Evolutionary conservation across 2,113 vertebrate species (phyloP).

Genomic region (Stegostoma tigrinum): DNA sequence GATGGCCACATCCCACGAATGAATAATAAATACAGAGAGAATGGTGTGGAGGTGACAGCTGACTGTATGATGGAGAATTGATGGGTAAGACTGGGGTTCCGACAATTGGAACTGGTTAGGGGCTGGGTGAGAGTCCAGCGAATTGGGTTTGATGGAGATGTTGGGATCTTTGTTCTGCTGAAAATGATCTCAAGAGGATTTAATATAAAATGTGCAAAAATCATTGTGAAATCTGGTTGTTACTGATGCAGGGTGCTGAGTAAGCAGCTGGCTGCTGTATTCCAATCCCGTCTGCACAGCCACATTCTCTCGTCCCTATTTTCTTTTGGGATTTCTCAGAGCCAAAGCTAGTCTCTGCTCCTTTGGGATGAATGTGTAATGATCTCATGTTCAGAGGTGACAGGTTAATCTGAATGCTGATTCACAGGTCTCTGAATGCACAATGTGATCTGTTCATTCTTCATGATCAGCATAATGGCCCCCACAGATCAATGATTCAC

Average conservation of each 20-base stretch:
- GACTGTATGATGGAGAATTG: no score
- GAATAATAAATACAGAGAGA: no score
- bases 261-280: background rate
- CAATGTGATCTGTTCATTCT: background rate
- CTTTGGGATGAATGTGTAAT: background rate
- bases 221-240: background rate
- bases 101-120: no score
- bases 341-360: background rate
- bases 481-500: background rate
- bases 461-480: background rate
- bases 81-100: no score
- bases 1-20: no score
- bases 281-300: background rate
- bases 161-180: background rate
- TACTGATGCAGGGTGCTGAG: rapidly evolving
- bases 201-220: background rate
- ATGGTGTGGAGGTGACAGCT: no score
- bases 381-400: background rate
- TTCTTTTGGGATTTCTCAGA: background rate
- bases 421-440: background rate
- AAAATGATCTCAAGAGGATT: background rate
- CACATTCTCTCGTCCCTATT: background rate
- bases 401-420: background rate
- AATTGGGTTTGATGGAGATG: background rate
- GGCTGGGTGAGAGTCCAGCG: background rate